phyloP scores from a whole-genome alignment of 30 jellyfish, hydroid and myxozoan species.

The Turritopsis dohrnii region DNA sequence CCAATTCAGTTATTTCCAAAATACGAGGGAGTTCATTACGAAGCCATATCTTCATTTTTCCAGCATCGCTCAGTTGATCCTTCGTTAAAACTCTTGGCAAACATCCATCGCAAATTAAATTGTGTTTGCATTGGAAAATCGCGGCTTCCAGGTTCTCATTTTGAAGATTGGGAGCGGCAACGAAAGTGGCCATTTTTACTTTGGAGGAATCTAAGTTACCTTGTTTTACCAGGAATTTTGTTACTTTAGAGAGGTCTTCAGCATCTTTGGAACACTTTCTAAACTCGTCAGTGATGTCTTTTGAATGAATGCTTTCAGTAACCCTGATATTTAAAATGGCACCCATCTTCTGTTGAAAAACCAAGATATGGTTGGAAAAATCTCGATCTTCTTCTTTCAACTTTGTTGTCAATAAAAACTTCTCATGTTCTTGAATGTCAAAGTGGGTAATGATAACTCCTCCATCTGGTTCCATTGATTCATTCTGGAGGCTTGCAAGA shows the following conservation, averaged over 20 bases:
- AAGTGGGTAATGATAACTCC: neutral
- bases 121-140: neutral
- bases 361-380: neutral
- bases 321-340: neutral
- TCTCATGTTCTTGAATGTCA: neutral
- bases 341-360: neutral
- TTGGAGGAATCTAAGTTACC: neutral
- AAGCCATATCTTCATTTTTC: neutral
- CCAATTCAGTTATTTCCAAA: too few relatives aligned
- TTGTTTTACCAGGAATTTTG: neutral
- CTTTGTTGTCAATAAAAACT: neutral
- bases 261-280: neutral
- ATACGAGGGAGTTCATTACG: neutral
- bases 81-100: neutral
- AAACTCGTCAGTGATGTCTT: neutral
- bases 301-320: neutral
- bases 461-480: neutral
- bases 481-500: neutral
- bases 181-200: neutral
- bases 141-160: neutral
- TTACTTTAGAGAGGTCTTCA: neutral
- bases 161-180: neutral
- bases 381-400: neutral
- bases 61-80: neutral
- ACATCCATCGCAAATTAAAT: neutral